Evolutionary conservation across 2,113 vertebrate genomes (phyloP), one percentile per base, ranked within the genome.

Genomic region (Loxodonta africana): DNA sequence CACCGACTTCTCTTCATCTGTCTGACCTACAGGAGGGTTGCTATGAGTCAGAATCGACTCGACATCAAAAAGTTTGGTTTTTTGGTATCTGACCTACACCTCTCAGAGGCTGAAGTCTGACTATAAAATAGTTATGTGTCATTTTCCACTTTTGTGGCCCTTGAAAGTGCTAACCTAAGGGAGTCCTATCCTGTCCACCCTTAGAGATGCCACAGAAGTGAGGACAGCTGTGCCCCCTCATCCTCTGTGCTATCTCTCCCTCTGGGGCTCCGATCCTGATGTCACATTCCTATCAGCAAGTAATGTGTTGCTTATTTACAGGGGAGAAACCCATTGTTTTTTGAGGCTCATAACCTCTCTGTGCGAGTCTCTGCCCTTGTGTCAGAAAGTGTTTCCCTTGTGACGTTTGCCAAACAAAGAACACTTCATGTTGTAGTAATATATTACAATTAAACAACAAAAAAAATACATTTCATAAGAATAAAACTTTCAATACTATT

Each of bases 391-490:
- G 25, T 91, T 60, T 80, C 23, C 62, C 85, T 62, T 90, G 23
- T 94, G 63, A 93, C 11, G 11, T 83, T 95, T 89, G 69, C 73
- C 76, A 78, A 76, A 83, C 82, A 82, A 53, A 77, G 51, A 81
- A 80, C 37, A 26, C 28, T 67, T 67, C 33, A 26, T 76, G 15
- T 57, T 84, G 91, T 63, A 91, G 33, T 48, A 57, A 60, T 33
- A 6, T 76, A 6, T 91, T 91, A 37, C n/a, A 80, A 1, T 18
- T 48, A 7, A 48, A 48, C 37, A 48, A 48, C 7, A 48, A 57
- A 14, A 57, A 41, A 41, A 74, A 41, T 44, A 23, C 8, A 60
- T 21, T 20, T 93, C 76, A 8, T 51, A 69, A 83, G 63, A 97
- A 77, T 90, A 28, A 89, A 44, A 10, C 57, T 80, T 86, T 51